Evolutionary conservation across 2,113 vertebrate genomes (phyloP).

Genomic region (Rhagologus leucostigma): DNA sequence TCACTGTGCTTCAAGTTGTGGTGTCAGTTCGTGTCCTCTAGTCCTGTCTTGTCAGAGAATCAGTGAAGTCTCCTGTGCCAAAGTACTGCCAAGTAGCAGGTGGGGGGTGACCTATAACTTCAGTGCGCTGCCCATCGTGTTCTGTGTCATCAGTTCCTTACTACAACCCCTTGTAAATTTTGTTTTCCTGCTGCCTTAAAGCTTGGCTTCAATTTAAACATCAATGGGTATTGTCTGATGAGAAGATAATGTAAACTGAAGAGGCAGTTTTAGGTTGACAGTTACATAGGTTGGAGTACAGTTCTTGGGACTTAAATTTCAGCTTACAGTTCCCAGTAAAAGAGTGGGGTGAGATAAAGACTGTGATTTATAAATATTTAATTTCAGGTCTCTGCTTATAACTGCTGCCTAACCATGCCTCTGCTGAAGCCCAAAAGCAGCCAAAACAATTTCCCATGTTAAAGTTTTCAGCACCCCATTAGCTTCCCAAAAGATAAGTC

Average conservation of each 20-base stretch:
- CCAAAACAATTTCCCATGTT: neutral
- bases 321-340: neutral
- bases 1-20: neutral
- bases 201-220: neutral
- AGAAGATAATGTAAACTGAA: neutral
- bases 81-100: neutral
- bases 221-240: neutral
- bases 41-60: neutral
- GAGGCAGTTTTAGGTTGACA: neutral
- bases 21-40: neutral
- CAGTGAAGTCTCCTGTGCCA: neutral
- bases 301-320: neutral
- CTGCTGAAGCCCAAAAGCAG: neutral
- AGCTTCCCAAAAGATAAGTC: neutral
- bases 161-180: neutral
- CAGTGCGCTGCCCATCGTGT: fast-evolving
- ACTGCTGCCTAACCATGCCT: neutral
- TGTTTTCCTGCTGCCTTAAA: neutral
- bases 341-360: neutral
- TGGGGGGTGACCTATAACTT: neutral
- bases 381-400: neutral
- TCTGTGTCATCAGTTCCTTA: neutral
- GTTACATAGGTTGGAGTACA: neutral
- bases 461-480: neutral
- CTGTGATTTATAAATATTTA: neutral